phyloP scores from a whole-genome alignment of 2,888 invertebrate genomes.

The Scaptomyza tumidula region DNA sequence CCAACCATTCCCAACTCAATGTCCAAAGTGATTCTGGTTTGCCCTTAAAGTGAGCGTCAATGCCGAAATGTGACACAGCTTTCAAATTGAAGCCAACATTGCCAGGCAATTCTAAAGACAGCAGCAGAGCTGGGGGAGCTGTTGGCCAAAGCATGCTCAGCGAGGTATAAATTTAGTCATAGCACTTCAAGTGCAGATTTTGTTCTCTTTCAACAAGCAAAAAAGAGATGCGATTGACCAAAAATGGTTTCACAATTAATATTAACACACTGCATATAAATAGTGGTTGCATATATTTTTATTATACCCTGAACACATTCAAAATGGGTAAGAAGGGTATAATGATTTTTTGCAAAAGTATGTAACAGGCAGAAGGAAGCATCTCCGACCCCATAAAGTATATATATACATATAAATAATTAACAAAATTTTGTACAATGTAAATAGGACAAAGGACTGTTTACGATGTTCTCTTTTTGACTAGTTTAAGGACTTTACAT shows the following conservation, averaged over 20 bases:
- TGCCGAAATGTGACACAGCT: conserved; percentile 24
- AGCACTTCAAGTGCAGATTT: conserved; percentile 12
- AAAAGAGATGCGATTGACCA: background rate
- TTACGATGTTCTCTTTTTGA: no score
- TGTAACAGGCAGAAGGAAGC: no score
- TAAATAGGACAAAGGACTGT: no score
- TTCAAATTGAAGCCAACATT: conserved; percentile 14
- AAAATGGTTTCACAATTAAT: conserved; percentile 2
- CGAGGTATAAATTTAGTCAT: conserved; percentile 5
- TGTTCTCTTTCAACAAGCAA: background rate
- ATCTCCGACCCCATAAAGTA: no score
- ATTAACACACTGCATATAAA: background rate
- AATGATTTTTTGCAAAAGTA: no score
- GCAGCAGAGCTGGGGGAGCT: background rate
- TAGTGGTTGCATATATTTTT: no score
- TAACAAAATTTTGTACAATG: no score
- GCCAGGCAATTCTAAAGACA: background rate
- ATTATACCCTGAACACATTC: no score
- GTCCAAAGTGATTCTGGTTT: conserved; percentile 21
- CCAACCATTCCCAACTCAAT: conserved; percentile 24
- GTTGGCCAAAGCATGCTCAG: background rate
- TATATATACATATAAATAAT: no score
- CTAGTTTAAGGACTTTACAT: background rate
- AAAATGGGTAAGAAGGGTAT: no score
- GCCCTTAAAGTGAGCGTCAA: conserved; percentile 9